Evolutionary conservation across 2,888 invertebrate species (phyloP), one percentile per base, ranked within the genome.

Genomic region (Galeruca laticollis): DNA sequence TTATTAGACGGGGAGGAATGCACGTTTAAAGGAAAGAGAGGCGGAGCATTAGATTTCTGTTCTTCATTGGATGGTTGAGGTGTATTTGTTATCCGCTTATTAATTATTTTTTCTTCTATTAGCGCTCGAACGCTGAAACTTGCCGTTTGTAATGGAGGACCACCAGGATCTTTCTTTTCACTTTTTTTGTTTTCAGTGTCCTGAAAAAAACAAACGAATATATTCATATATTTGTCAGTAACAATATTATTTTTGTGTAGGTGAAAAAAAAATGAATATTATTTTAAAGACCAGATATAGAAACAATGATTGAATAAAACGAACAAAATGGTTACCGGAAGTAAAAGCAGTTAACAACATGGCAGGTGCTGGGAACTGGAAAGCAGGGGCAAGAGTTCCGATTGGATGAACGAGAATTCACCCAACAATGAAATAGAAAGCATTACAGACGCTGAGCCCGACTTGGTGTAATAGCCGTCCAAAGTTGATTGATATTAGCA

Each of bases 31-130:
- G 86, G 85, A 73, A 84, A 85, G 62, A 85, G 80, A n/a, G 86
- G 85, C 18, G 86, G 85, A 9, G 84, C 84, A 70, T 85, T 84
- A 77, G 86, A 82, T 62, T 85, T 82, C 66, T 82, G 75, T 51
- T 82, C 76, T 70, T 72, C 73, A 43, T 73, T 70, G 43, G 77
- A 73, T 49, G 75, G 75, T 51, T 67, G 71, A 69, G 80, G 77
- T 18, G 83, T 81, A 52, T 81, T 82, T 52, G 91, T 91, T 64
- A 87, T 90, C 79, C 96, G 88, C 78, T 95, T 94, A 83, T 94
- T 96, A 78, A 96, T 96, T 76, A 96, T 96, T 86, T 96, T 96
- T 84, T 96, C 96, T 86, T 96, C 96, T 77, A 96, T 96, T 56
- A 96, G 88, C 10, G 96, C 96, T 70, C 96, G 88, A 6, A 96